Evolutionary conservation across 2,113 vertebrate genomes (phyloP), one percentile per base, ranked within the genome.

Genomic region (Emydocephalus ijimae): DNA sequence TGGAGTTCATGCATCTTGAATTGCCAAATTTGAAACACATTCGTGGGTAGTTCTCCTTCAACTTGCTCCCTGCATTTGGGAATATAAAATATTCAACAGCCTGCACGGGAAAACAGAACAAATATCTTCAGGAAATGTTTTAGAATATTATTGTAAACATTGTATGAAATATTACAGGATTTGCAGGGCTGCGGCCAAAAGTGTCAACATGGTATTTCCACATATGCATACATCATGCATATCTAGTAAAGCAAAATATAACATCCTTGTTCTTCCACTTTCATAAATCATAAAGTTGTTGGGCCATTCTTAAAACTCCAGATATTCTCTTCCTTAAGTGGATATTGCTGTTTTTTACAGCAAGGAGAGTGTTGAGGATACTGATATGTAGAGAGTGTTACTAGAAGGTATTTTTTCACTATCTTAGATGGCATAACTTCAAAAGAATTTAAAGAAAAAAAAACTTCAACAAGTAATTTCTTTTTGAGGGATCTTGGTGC

Each of bases 111-210:
- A 90, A 95, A 95, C 52, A 43, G 81, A 23, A 15, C 10, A 29
- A 85, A 88, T 96, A 97, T 95, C 43, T 94, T 93, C 93, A 96
- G 96, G 96, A 97, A 97, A 97, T 91, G 90, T 61, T 94, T 88
- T 93, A 94, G 92, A 29, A 96, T 94, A 89, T 95, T 93, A 95
- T 96, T 97, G 91, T 94, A 95, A 95, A 69, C 24, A 7, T 26
- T 85, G 55, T 29, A 57, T 12, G 23, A 91, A 81, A 26, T n/a
- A 69, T 64, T 88, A 18, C 45, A 5, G 26, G 56, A 91, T n/a
- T 23, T 14, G 11, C 9, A 3, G 50, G 50, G 64, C 39, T 61
- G 55, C 11, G 23, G 18, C 85, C 91, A 61, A 92, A 85, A 85
- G 39, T 21, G 55, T 34, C 24, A 74, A 29, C 39, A 81, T 57